Evolutionary conservation across 2,888 invertebrate genomes (phyloP), one percentile per base, ranked within the genome.

Genomic region (Noctuana brunneofusca): DNA sequence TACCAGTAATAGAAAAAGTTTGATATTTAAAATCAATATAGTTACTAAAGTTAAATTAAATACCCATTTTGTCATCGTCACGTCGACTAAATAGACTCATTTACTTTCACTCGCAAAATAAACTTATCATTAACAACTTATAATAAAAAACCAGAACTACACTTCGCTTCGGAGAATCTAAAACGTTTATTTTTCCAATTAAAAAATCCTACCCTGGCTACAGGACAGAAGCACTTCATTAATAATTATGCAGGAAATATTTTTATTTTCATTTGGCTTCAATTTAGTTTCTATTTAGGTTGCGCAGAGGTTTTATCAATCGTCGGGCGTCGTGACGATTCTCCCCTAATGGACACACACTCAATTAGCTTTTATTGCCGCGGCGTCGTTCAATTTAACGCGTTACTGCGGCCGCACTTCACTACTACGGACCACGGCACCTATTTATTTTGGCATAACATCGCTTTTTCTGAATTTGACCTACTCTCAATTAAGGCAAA

Each of bases 331-430:
- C 71, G 69, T 75, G 75, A 78, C 75, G 79, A 75, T 75, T 73
- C 53, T 32, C 73, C 79, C 81, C 76, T 86, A 87, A 89, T 87
- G 86, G 86, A 75, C 84, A 83, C 82, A 86, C 87, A 87, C 86
- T 86, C 89, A 89, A 89, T 89, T 88, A 89, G 82, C 79, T 86
- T 87, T 87, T 86, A 89, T 86, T 79, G 83, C 84, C 78, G 73
- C 78, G 72, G 80, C 76, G 84, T 79, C 83, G 86, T 87, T 87
- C 87, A 87, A 87, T 87, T 86, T 87, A 83, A 87, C 86, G 83
- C 86, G 83, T 81, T 84, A 87, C 84, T 82, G 80, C 80, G 79
- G 78, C 85, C 87, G 78, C 84, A 80, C 78, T 80, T 75, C 74
- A 75, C 46, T 55, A 20, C 62, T 49, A 30, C 32, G 76, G 76